phyloP scores from a whole-genome alignment of 2,888 invertebrate genomes.

The Cryptophagus acutangulus region DNA sequence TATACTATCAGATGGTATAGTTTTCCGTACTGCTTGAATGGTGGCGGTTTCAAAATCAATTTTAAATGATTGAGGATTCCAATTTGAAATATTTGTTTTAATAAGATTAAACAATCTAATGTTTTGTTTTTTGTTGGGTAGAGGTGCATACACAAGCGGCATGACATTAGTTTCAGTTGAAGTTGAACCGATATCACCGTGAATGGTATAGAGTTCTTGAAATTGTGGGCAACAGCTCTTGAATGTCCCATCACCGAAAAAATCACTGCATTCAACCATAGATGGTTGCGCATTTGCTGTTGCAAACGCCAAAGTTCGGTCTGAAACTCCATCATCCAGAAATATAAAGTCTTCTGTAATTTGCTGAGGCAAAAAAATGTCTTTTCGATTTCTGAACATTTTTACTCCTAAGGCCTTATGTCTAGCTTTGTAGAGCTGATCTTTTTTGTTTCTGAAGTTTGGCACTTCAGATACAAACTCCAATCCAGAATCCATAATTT shows the following conservation, averaged over 20 bases:
- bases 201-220: not conserved
- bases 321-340: not conserved
- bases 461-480: not conserved
- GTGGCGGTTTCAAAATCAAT: not conserved
- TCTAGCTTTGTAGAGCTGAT: not conserved
- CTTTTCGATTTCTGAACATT: not conserved
- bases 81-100: no score
- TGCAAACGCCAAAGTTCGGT: not conserved
- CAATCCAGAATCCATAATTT: not conserved
- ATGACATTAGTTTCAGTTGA: not conserved
- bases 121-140: not conserved
- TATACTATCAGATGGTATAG: not conserved
- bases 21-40: not conserved
- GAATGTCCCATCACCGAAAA: not conserved
- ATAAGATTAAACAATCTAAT: not conserved
- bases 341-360: not conserved
- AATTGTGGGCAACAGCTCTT: not conserved
- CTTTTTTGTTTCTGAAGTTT: not conserved
- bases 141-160: not conserved
- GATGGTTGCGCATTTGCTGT: not conserved
- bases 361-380: not conserved
- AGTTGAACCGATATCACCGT: not conserved
- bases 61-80: not conserved
- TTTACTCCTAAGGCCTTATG: not conserved
- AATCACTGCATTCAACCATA: not conserved